These are phyloP conservation scores for Epizoanthus scotinus DNA, from an alignment of 92 coral and sea anemone species.

Conservation along the genomic window DNA sequence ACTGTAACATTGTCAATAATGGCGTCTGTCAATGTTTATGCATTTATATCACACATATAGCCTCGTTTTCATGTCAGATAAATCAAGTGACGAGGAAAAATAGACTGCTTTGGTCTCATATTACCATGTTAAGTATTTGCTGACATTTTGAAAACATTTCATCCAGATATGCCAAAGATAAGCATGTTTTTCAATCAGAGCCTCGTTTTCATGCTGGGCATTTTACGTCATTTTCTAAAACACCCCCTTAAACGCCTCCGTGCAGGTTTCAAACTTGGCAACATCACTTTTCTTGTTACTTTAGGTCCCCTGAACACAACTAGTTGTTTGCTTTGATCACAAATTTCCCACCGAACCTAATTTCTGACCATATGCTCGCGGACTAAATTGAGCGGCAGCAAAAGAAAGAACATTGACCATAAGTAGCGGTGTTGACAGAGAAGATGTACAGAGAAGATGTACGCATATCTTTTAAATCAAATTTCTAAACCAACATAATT, in stretches of 20 bases:
- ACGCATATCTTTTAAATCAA: no score
- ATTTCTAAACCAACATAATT: no score
- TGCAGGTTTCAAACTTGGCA: conserved; percentile 58
- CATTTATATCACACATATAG: neutral
- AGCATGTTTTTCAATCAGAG: conserved; percentile 37
- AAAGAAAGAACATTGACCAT: no score
- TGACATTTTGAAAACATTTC: conserved; percentile 7
- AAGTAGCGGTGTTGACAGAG: no score
- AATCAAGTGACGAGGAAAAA: conserved; percentile 56
- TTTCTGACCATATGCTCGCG: conserved; percentile 46
- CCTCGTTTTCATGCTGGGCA: conserved; percentile 62
- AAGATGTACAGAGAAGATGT: no score
- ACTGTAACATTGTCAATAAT: no score
- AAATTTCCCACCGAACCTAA: conserved; percentile 44
- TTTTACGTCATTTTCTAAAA: conserved; percentile 39
- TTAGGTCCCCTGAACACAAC: conserved; percentile 61
- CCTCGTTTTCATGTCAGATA: conserved; percentile 50
- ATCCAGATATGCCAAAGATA: conserved; percentile 42
- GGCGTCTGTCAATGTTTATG: no score
- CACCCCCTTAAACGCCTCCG: conserved; percentile 36
- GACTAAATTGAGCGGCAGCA: no score
- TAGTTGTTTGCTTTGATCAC: conserved; percentile 57
- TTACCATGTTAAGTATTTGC: no score
- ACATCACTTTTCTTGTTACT: conserved; percentile 56
- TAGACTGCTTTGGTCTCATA: no score